These are phyloP conservation scores for Hoplias malabaricus DNA, from an alignment of 2,113 vertebrate genomes.

Conservation along the genomic window DNA sequence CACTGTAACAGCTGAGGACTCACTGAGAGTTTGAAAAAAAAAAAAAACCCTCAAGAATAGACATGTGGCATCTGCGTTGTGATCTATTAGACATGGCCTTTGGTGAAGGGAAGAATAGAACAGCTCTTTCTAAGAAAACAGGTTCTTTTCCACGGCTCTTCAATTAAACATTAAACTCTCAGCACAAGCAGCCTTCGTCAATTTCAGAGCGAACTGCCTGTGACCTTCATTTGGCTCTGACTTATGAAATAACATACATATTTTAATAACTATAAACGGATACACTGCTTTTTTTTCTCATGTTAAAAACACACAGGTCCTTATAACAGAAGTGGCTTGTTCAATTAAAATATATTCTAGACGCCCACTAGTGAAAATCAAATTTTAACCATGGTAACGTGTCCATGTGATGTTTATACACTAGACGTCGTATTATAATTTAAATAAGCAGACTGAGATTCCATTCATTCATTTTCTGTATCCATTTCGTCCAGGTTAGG, in stretches of 20 bases:
- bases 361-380: not conserved
- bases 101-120: conserved; percentile 66
- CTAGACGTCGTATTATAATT: too few relatives aligned
- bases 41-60: not conserved
- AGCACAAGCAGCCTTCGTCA: conserved; percentile 19
- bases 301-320: too few relatives aligned
- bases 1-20: not conserved
- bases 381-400: too few relatives aligned
- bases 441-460: too few relatives aligned
- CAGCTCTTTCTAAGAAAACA: conserved; percentile 67
- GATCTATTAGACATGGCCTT: not conserved
- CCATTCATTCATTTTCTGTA: too few relatives aligned
- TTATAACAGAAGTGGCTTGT: too few relatives aligned
- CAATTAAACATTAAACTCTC: conserved; percentile 66
- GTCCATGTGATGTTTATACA: too few relatives aligned
- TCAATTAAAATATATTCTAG: too few relatives aligned
- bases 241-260: too few relatives aligned
- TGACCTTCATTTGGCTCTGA: conserved; percentile 64
- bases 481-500: too few relatives aligned
- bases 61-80: not conserved
- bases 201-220: conserved; percentile 68
- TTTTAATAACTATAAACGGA: too few relatives aligned
- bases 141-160: conserved; percentile 74
- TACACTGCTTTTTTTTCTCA: too few relatives aligned
- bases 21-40: not conserved